Conservation (phyloP, 2,797 vertebrate genomes). For the Melanotaenia maccullochi region DNA sequence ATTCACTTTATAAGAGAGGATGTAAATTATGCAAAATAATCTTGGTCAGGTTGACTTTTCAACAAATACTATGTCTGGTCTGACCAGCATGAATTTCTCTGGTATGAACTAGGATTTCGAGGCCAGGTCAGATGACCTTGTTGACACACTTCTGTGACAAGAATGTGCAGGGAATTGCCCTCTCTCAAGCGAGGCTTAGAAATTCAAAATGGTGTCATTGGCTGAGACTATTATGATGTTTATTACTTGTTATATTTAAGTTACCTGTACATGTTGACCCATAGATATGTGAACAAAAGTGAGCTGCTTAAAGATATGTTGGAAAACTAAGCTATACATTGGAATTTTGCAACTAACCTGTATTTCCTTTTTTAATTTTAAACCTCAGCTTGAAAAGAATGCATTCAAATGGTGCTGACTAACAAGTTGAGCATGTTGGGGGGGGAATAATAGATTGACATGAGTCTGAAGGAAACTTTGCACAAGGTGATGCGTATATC, state of each 20-base stretch:
- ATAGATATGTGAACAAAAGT: background rate
- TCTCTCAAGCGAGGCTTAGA: conserved; percentile 24
- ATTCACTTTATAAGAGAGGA: background rate
- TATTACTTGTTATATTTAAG: conserved; percentile 1
- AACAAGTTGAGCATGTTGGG: background rate
- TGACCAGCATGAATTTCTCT: conserved; percentile 62
- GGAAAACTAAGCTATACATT: background rate
- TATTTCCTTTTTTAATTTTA: background rate
- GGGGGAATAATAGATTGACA: background rate
- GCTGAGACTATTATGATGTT: background rate
- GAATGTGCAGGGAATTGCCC: conserved; percentile 47
- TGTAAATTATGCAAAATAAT: background rate
- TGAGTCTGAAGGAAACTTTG: background rate
- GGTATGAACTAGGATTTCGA: conserved; percentile 72
- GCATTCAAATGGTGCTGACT: background rate
- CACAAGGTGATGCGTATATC: conserved; percentile 27
- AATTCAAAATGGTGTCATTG: conserved; percentile 13
- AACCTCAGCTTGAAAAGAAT: background rate
- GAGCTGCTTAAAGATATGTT: background rate
- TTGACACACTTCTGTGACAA: conserved; percentile 62
- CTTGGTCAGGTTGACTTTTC: background rate
- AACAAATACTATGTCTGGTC: conserved; percentile 36
- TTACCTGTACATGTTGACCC: background rate
- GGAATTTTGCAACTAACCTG: background rate
- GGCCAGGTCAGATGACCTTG: conserved; percentile 74